Evolutionary conservation across 2,888 invertebrate species (phyloP), one percentile per base, ranked within the genome.

Genomic region (Pomacea canaliculata): DNA sequence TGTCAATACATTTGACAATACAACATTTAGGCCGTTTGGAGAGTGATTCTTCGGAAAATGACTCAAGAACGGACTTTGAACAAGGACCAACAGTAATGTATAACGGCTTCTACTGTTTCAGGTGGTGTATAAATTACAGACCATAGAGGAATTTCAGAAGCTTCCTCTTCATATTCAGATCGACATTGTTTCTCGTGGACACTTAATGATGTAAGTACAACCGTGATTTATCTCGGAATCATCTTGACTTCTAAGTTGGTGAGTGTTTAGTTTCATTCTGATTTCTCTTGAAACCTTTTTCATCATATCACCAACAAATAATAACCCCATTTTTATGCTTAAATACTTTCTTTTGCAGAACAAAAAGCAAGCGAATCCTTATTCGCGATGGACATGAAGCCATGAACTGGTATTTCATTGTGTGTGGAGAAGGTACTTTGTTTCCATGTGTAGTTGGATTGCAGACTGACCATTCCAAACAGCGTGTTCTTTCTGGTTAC

Each of bases 91-190:
- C 5, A 37, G 37, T 37, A 37, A 5, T 37, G 37, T 37, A 37
- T 37, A 37, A 5, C 37, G 5, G 37, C 37, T 37, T 3, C 3
- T 5, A 13, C 51, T 71, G 71, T 71, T 46, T 37, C 71, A 71
- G 72, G 66, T 72, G 18, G 27, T 72, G 51, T 72, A 63, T 56
- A 65, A 66, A 51, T 56, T 72, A 18, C 72, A 72, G 51, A 49
- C 27, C 56, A 65, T 65, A 19, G 51, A 49, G 7, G 27, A 46
- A 16, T 72, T 72, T 65, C 66, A 66, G 18, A 23, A 7, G 16
- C 63, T 63, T 51, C 72, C 72, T 0, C 65, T 72, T 63, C 65
- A n/a, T 9, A 63, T 66, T 0, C 72, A 72, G 72, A 66, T 23
- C 10, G 46, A 27, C 51, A 65, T 72, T 12, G 65, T 65, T 7